Conservation (phyloP, 2,797 vertebrate genomes). For the Pseudocheirus occidentalis region DNA sequence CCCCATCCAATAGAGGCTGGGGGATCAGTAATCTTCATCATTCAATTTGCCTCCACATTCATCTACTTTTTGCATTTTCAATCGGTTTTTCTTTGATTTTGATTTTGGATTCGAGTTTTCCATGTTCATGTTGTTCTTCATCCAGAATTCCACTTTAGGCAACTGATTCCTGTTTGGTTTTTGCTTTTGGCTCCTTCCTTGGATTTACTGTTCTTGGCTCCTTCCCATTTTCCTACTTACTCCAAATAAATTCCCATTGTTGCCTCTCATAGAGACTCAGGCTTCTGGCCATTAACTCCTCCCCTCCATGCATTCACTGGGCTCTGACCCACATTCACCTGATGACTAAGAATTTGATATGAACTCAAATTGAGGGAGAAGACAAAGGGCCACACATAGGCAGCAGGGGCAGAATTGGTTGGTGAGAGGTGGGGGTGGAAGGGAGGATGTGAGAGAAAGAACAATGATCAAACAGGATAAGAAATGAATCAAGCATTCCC, state of each 20-base stretch:
- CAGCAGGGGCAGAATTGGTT: neutral
- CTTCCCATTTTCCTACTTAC: neutral
- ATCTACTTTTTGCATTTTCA: neutral
- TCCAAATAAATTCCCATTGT: neutral
- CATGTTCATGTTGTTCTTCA: neutral
- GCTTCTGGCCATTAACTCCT: neutral
- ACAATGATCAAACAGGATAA: neutral
- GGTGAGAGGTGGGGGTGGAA: neutral
- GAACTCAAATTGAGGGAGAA: neutral
- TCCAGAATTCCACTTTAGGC: neutral
- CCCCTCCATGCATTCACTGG: neutral
- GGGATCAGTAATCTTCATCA: neutral
- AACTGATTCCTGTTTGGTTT: neutral
- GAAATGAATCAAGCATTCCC: neutral
- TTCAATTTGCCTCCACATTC: neutral
- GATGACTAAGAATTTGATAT: neutral
- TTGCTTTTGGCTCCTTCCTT: neutral
- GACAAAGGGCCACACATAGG: constrained; percentile 12
- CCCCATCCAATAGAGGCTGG: neutral
- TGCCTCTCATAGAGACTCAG: neutral
- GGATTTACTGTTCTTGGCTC: neutral
- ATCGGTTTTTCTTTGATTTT: neutral
- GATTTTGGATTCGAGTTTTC: neutral
- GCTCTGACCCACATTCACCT: neutral
- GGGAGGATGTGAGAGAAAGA: neutral